Conservation (phyloP, 2,888 invertebrate species). For the Acanthosoma haemorrhoidale region DNA sequence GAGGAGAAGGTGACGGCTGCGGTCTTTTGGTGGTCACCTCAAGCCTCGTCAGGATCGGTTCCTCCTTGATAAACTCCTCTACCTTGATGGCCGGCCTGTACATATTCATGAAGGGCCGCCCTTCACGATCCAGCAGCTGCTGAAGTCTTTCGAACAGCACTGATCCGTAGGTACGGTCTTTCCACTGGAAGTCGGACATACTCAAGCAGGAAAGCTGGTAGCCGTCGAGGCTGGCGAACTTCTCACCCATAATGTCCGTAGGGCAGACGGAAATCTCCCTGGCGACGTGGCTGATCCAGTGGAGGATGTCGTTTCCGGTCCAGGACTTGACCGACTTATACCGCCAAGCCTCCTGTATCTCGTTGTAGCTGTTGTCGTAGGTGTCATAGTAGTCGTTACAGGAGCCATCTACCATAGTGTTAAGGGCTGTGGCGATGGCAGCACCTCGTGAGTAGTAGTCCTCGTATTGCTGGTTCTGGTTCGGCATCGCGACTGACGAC, state of each 20-base stretch:
- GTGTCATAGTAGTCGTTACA: neutral
- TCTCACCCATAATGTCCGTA: slow-evolving; percentile 49
- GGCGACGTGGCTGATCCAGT: slow-evolving; percentile 52
- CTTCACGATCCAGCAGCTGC: neutral
- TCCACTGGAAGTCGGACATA: slow-evolving; percentile 47
- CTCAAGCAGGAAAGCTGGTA: slow-evolving; percentile 47
- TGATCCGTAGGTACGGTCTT: slow-evolving; percentile 32
- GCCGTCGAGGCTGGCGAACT: slow-evolving; percentile 49
- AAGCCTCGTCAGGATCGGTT: neutral
- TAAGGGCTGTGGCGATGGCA: slow-evolving; percentile 8
- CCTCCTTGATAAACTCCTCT: neutral
- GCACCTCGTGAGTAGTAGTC: neutral
- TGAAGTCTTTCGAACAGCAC: slow-evolving; percentile 35
- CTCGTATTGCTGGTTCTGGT: neutral
- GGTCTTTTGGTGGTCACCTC: neutral
- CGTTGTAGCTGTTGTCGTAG: neutral
- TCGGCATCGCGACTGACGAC: slow-evolving; percentile 12
- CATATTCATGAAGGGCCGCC: neutral
- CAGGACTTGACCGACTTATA: slow-evolving; percentile 53
- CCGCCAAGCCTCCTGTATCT: slow-evolving; percentile 48
- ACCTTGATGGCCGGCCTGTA: neutral
- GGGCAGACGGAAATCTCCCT: slow-evolving; percentile 41
- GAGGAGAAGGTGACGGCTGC: neutral
- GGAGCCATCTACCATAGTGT: neutral
- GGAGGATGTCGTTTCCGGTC: slow-evolving; percentile 55